A percentile compares a stretch with the other conserved stretches of the same genome.
phyloP scores from a whole-genome alignment of 2,888 invertebrate species.

The Brassicogethes aeneus region DNA sequence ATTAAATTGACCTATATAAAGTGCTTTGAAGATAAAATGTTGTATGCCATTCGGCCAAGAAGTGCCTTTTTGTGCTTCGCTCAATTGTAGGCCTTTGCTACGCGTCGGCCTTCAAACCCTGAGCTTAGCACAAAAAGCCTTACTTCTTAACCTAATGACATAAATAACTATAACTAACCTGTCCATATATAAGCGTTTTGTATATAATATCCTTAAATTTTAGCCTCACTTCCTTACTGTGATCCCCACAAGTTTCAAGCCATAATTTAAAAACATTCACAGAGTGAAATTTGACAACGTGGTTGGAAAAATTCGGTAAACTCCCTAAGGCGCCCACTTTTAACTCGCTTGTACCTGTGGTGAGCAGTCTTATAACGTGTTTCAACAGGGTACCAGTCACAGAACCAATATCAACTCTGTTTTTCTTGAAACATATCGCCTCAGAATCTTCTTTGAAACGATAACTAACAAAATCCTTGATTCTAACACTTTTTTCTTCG shows the following conservation, averaged over 20 bases:
- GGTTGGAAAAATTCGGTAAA: conserved; percentile 40
- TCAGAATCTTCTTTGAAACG: conserved; percentile 8
- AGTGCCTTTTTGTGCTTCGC: too few relatives aligned
- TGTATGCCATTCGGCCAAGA: too few relatives aligned
- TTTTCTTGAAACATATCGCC: conserved; percentile 17
- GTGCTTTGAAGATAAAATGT: too few relatives aligned
- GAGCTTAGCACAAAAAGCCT: too few relatives aligned
- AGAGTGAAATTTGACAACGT: conserved; percentile 37
- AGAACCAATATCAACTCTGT: conserved; percentile 18
- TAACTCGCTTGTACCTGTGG: conserved; percentile 21
- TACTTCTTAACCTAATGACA: conserved; percentile 3
- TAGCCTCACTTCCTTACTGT: conserved; percentile 30
- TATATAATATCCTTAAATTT: conserved; percentile 34
- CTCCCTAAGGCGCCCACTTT: conserved; percentile 34
- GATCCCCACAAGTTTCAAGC: conserved; percentile 37
- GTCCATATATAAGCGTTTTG: conserved; percentile 28
- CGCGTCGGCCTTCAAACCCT: too few relatives aligned
- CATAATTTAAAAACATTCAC: conserved; percentile 34
- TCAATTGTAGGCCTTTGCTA: too few relatives aligned
- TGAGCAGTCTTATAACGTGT: conserved; percentile 22
- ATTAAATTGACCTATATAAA: too few relatives aligned
- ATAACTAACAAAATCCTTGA: neutral
- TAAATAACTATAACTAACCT: conserved; percentile 18
- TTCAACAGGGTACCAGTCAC: conserved; percentile 26
- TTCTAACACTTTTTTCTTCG: conserved; percentile 1